phyloP scores from a whole-genome alignment of 2,797 vertebrate genomes.

The Antennarius maculatus region DNA sequence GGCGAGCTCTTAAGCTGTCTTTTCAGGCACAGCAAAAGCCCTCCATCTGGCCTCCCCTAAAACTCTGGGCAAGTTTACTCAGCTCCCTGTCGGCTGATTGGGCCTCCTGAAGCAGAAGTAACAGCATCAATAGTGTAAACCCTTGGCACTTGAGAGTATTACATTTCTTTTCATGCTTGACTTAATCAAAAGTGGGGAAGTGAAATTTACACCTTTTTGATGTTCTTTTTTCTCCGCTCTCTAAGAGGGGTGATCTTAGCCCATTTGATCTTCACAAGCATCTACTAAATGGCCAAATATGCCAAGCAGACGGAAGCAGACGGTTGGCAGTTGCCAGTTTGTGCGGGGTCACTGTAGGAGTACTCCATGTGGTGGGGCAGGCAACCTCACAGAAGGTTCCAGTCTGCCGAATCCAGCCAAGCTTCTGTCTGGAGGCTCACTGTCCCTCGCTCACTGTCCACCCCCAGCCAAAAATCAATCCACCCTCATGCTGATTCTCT shows the following conservation, averaged over 20 bases:
- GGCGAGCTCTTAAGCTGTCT: constrained; percentile 99
- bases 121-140: constrained; percentile 99
- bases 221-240: constrained; percentile 98
- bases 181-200: constrained; percentile 99
- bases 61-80: constrained; percentile 95
- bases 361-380: constrained; percentile 83
- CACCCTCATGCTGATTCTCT: constrained; percentile 74
- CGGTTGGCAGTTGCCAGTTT: constrained; percentile 94
- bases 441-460: constrained; percentile 71
- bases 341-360: constrained; percentile 89
- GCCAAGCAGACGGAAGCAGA: constrained; percentile 97
- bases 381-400: constrained; percentile 84
- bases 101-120: constrained; percentile 99
- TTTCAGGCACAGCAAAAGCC: constrained; percentile 97
- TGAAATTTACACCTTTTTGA: constrained; percentile 99
- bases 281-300: constrained; percentile 99
- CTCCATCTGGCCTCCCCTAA: constrained; percentile 99
- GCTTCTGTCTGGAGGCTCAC: constrained; percentile 78
- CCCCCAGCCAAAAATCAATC: constrained; percentile 76
- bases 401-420: constrained; percentile 79
- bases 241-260: constrained; percentile 99
- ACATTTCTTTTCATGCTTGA: constrained; percentile 99
- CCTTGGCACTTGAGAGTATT: constrained; percentile 99
- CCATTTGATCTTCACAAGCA: constrained; percentile 99
- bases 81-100: constrained; percentile 96